phyloP scores from a whole-genome alignment of 2,113 vertebrate genomes.

The Sprattus sprattus region DNA sequence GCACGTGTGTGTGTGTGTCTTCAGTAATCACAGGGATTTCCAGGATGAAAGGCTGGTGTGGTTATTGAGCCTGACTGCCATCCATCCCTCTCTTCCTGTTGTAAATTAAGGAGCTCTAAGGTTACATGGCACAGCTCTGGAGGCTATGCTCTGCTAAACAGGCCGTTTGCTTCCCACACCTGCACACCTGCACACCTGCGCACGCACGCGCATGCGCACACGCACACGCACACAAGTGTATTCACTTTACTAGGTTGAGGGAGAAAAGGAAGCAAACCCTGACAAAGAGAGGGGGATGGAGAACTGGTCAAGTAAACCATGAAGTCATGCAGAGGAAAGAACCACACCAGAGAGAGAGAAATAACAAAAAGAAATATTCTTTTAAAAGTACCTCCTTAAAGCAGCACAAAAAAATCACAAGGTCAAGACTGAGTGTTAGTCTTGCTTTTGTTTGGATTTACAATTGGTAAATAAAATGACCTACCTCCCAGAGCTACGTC shows the following conservation, averaged over 20 bases:
- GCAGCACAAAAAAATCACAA: background rate
- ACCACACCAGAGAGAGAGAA: background rate
- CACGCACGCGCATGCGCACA: background rate
- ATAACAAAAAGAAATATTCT: background rate
- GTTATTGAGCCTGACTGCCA: background rate
- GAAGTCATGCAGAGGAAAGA: background rate
- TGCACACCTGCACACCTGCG: background rate
- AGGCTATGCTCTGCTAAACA: background rate
- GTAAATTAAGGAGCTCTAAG: background rate
- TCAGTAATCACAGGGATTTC: constrained; percentile 3
- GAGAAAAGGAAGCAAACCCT: background rate
- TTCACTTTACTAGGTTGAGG: background rate
- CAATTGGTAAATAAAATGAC: background rate
- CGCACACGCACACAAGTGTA: background rate
- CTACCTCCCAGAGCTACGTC: background rate
- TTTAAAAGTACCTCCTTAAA: background rate
- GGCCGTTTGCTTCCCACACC: background rate
- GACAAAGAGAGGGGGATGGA: background rate
- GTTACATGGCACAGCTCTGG: background rate
- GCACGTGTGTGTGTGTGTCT: background rate
- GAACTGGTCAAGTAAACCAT: background rate
- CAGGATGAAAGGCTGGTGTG: constrained; percentile 10
- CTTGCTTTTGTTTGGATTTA: background rate
- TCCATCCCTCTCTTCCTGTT: background rate
- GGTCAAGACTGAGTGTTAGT: too few relatives aligned